Conservation (phyloP, 2,797 vertebrate genomes). For the Rhadinocentrus ornatus region DNA sequence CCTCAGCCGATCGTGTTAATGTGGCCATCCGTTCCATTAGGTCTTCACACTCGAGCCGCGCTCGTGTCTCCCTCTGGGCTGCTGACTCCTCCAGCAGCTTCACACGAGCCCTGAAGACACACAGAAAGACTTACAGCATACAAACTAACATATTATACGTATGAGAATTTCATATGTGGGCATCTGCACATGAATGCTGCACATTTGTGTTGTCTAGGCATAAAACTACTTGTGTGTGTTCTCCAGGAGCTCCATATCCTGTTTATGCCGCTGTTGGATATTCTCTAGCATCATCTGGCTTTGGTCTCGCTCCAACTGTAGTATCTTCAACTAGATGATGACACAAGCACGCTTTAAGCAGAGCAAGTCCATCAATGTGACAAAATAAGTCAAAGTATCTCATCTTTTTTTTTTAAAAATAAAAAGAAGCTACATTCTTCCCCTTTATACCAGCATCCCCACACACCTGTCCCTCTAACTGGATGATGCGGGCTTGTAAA, state of each 20-base stretch:
- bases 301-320: constrained; percentile 87
- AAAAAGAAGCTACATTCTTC: background rate
- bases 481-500: constrained; percentile 79
- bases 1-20: constrained; percentile 74
- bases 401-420: no score
- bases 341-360: constrained; percentile 12
- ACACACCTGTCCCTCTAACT: constrained; percentile 89
- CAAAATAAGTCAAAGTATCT: background rate
- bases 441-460: background rate
- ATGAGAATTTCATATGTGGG: background rate
- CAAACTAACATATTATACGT: background rate
- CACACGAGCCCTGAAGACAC: constrained; percentile 75
- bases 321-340: constrained; percentile 80
- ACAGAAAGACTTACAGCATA: background rate
- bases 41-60: constrained; percentile 83
- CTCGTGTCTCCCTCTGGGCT: constrained; percentile 80
- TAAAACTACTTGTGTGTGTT: constrained; percentile 83
- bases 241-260: constrained; percentile 88
- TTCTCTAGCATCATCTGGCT: constrained; percentile 84
- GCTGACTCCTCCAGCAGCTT: constrained; percentile 86
- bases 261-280: constrained; percentile 84
- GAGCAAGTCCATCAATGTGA: background rate
- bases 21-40: constrained; percentile 77
- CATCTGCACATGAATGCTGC: background rate
- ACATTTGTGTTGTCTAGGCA: background rate